Evolutionary conservation across 1,140 invertebrate species (phyloP).

Genomic region (Phortica variegata): DNA sequence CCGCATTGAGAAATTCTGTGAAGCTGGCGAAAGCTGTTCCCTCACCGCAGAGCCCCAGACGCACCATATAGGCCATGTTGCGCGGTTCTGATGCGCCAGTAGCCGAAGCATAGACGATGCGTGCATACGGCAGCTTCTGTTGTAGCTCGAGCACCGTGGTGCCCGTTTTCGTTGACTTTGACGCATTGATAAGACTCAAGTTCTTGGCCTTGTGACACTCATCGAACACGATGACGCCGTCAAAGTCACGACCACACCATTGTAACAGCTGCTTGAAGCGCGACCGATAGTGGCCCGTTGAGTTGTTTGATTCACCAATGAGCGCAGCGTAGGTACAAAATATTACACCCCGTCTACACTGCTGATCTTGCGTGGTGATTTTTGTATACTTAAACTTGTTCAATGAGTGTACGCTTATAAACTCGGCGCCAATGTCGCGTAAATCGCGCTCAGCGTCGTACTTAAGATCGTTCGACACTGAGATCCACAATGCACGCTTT

Average conservation of each 20-base stretch:
- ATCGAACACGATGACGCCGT: conserved; percentile 95
- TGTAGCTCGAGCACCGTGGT: conserved; percentile 93
- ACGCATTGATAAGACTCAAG: conserved; percentile 88
- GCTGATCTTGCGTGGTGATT: conserved; percentile 83
- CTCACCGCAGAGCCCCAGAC: conserved; percentile 96
- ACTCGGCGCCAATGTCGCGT: conserved; percentile 87
- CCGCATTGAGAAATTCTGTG: conserved; percentile 91
- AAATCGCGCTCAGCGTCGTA: conserved; percentile 97
- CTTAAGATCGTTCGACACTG: conserved; percentile 96
- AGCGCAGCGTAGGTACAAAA: conserved; percentile 98
- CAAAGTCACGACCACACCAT: conserved; percentile 95
- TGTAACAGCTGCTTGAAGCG: conserved; percentile 91
- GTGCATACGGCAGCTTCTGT: conserved; percentile 86
- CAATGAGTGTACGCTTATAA: conserved; percentile 72
- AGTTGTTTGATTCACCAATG: conserved; percentile 91
- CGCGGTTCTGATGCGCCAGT: conserved; percentile 96
- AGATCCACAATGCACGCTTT: conserved; percentile 94
- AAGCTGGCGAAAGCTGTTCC: conserved; percentile 95
- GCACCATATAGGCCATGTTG: conserved; percentile 99
- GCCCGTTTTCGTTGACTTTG: conserved; percentile 87
- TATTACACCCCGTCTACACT: conserved; percentile 92
- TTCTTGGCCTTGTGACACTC: conserved; percentile 99
- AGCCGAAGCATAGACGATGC: conserved; percentile 97
- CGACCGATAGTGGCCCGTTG: conserved; percentile 86
- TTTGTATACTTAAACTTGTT: conserved; percentile 96